Conservation (phyloP, 2,888 invertebrate species). For the Brachypterus glaber region DNA sequence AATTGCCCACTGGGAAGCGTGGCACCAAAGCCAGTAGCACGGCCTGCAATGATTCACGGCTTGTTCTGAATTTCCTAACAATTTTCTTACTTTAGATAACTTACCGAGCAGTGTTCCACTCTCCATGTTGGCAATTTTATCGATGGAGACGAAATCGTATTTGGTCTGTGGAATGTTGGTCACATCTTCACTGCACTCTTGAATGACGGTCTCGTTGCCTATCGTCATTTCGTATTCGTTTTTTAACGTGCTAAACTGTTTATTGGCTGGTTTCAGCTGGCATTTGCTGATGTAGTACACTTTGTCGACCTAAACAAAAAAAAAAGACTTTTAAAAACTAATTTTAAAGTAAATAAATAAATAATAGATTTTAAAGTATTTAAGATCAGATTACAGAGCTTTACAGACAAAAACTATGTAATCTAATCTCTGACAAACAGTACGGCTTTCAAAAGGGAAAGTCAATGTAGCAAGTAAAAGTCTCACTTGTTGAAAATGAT, state of each 20-base stretch:
- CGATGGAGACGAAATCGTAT: slow-evolving; percentile 69
- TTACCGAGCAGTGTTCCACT: slow-evolving; percentile 65
- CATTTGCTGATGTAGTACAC: slow-evolving; percentile 83
- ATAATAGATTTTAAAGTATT: too few relatives aligned
- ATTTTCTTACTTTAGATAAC: too few relatives aligned
- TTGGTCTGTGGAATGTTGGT: slow-evolving; percentile 61
- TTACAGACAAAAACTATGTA: neutral
- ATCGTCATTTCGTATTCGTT: slow-evolving; percentile 97
- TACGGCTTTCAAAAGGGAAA: too few relatives aligned
- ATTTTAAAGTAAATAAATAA: too few relatives aligned
- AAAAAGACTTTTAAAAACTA: slow-evolving; percentile 4
- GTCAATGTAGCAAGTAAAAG: too few relatives aligned
- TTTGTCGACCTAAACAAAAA: slow-evolving; percentile 48
- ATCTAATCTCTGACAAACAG: slow-evolving; percentile 1
- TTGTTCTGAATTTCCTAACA: too few relatives aligned
- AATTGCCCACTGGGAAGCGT: too few relatives aligned
- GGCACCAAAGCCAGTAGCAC: too few relatives aligned
- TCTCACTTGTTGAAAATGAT: too few relatives aligned
- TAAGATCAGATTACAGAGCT: too few relatives aligned
- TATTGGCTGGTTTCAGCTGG: slow-evolving; percentile 86
- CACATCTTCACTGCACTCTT: slow-evolving; percentile 43
- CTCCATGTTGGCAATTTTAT: slow-evolving; percentile 56
- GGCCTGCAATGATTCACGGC: too few relatives aligned
- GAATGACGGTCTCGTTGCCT: slow-evolving; percentile 48
- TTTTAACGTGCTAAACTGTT: slow-evolving; percentile 69